Base-by-base conservation (phyloP, 2,888 invertebrate genomes). In the Xestobium rufovillosum region DNA sequence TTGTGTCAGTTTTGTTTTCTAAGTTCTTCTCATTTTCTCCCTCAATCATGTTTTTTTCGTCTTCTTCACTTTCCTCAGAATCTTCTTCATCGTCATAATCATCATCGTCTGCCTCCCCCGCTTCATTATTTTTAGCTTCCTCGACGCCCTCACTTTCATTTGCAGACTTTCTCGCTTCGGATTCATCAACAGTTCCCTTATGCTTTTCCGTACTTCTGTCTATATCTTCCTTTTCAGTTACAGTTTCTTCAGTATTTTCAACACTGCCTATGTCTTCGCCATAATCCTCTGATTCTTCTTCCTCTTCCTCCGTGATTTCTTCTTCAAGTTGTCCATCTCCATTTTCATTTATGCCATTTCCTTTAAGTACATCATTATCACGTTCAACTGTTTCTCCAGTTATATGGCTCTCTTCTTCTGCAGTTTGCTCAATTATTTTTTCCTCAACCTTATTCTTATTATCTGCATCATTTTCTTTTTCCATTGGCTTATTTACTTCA, bases 361-460 rank as follows among this genome's bases (percentile, higher is more conserved):
- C 31, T 11, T 33, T 34, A 28, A 41, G 42, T 1, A 35, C 39
- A 32, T 31, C 15, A 32, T 41, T 31, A 26, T 43, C 34, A 29
- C 26, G 14, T 34, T 25, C 26, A 11, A 12, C 16, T 23, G 34
- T 10, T 28, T 29, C 10, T 19, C 13, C 11, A 32, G 35, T 4
- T 30, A 14, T 17, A 16, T 32, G 11, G 6, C 26, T 9, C 10
- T 42, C 36, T 16, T 14, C 33, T 26, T 42, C 28, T 12, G 39
- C 33, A 26, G 29, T 50, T 44, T 41, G 37, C 16, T 33, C 35
- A 27, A 43, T 41, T 15, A 48, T 27, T 10, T 51, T 47, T 34
- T 49, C 48, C 8, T 50, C 38, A 26, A 49, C 45, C 26, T 50
- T 45, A 23, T 47, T 47, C 3, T 50, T 45, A 10, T 45, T 31